These are phyloP conservation scores for Acrocyrtus sp. DNA, from an alignment of 2,888 invertebrate genomes.

Conservation along the genomic window DNA sequence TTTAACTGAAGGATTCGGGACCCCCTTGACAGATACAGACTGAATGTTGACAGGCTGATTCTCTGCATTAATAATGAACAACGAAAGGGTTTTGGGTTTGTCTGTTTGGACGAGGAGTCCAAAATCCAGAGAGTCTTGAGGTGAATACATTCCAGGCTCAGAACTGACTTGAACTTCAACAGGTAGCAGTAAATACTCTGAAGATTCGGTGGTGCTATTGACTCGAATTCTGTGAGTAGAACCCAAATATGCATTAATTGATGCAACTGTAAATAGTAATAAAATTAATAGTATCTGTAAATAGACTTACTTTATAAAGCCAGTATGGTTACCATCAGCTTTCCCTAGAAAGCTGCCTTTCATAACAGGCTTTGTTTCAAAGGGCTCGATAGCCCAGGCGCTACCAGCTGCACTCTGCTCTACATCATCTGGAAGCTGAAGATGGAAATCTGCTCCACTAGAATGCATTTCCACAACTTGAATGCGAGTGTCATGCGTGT, in stretches of 20 bases:
- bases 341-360: constrained; percentile 83
- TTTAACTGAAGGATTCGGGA: constrained; percentile 69
- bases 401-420: constrained; percentile 80
- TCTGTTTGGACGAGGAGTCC: constrained; percentile 81
- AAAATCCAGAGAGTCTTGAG: constrained; percentile 83
- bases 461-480: constrained; percentile 77
- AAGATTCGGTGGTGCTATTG: constrained; percentile 69
- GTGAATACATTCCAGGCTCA: constrained; percentile 79
- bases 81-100: constrained; percentile 72
- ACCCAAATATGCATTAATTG: background rate
- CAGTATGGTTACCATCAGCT: constrained; percentile 83
- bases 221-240: constrained; percentile 73
- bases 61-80: constrained; percentile 77
- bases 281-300: background rate
- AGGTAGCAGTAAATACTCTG: constrained; percentile 79
- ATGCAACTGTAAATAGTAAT: too few species aligned
- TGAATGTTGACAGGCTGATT: constrained; percentile 76
- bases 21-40: constrained; percentile 64
- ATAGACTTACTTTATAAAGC: constrained; percentile 76
- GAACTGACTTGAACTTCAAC: constrained; percentile 83
- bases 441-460: constrained; percentile 90
- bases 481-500: constrained; percentile 88
- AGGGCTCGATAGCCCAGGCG: constrained; percentile 92
- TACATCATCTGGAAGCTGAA: constrained; percentile 68
- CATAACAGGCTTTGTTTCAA: constrained; percentile 87